Base-by-base conservation (phyloP, 1,140 invertebrate genomes). In the Ceratina calcarata region DNA sequence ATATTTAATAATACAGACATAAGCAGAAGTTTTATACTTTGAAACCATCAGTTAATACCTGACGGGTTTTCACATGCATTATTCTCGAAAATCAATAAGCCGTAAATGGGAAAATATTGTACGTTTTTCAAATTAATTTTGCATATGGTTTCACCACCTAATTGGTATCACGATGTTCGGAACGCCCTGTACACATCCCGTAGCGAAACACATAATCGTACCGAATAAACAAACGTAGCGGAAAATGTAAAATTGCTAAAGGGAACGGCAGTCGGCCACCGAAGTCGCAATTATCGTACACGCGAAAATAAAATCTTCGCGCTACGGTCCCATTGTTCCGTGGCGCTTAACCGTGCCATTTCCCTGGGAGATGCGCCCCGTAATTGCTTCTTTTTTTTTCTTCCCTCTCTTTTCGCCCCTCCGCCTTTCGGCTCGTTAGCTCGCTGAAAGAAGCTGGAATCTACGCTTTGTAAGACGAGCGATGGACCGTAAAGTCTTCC, bases 401-500 rank as follows among this genome's bases (percentile, higher is more conserved):
- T 66, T 76, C 69, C 61, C 51, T 24, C 73, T 65, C 65, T 74
- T 70, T 77, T 86, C 76, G 84, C 53, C 74, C 80, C 79, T 67
- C 32, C 73, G 69, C 65, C 79, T 70, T 80, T 86, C 76, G 84
- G 76, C 85, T 86, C 85, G 84, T 86, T 86, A 86, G 81, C 60
- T 70, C 78, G 71, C 51, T 80, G 78, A 87, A 87, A 86, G 84
- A 86, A 86, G 81, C 78, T 73, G 78, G 81, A 83, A 86, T 84
- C 71, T 71, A 78, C 84, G 85, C 84, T 87, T 84, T 83, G 84
- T 80, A 74, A 83, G 73, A 86, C 81, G 85, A 86, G 84, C 81
- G 82, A 87, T 87, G 85, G 84, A 87, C 78, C 85, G 84, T 87
- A 81, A 87, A 86, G 81, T 81, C 18, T 71, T 74, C 64, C 83